Percentiles rank a stretch among this genome's conserved stretches.
These are phyloP conservation scores for Eugnorisma glareosa DNA, from an alignment of 2,888 invertebrate genomes.

Conservation along the genomic window DNA sequence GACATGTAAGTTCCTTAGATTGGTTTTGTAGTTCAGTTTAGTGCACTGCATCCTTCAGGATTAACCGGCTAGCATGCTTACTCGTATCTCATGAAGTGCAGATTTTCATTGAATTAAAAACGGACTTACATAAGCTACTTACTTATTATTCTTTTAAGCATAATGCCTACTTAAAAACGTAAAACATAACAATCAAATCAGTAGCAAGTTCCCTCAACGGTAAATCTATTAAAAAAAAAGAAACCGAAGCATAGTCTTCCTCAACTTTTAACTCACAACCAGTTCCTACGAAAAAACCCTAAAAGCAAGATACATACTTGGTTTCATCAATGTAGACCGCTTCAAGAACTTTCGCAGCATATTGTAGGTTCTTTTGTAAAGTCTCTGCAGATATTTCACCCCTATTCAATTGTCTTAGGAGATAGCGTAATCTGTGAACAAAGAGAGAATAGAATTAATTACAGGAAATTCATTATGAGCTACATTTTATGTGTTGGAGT, in stretches of 20 bases:
- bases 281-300: constrained; percentile 33
- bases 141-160: not conserved
- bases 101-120: not conserved
- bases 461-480: constrained; percentile 37
- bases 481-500: constrained; percentile 40
- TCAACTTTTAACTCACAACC: constrained; percentile 48
- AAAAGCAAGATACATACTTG: constrained; percentile 92
- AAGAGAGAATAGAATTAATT: constrained; percentile 68
- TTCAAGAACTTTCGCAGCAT: constrained; percentile 97
- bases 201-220: constrained; percentile 11
- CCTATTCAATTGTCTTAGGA: constrained; percentile 96
- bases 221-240: not conserved
- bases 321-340: constrained; percentile 98
- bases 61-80: not conserved
- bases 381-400: constrained; percentile 97
- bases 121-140: not conserved
- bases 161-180: not conserved
- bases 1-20: not conserved
- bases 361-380: constrained; percentile 97
- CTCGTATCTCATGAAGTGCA: not conserved
- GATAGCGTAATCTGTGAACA: constrained; percentile 95
- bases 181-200: not conserved
- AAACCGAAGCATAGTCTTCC: constrained; percentile 67
- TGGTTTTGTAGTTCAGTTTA: not conserved
- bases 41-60: not conserved